Conservation (phyloP, 2,113 vertebrate genomes). For the Sus scrofa region DNA sequence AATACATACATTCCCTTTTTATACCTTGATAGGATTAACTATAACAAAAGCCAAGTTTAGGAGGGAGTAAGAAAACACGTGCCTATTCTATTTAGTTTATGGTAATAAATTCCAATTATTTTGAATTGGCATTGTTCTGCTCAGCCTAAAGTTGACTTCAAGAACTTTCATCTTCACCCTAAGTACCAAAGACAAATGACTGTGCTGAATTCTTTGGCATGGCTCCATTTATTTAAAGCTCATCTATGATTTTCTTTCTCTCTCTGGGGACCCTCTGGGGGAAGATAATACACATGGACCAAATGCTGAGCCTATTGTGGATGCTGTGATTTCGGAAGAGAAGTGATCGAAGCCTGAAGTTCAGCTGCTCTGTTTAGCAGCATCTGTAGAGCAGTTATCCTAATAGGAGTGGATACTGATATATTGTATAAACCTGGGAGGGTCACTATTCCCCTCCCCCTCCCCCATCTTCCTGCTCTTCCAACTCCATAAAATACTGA, state of each 20-base stretch:
- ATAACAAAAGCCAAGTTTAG: conserved; percentile 7
- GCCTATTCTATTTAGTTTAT: conserved; percentile 29
- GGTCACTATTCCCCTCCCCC: fast-evolving
- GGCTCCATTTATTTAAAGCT: conserved; percentile 33
- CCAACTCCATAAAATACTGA: not conserved
- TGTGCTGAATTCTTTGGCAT: not conserved
- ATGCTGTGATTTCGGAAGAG: not conserved
- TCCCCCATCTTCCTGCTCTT: fast-evolving
- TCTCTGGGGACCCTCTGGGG: not conserved
- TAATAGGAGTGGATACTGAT: fast-evolving
- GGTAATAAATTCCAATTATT: conserved; percentile 74
- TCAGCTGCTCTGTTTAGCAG: not conserved
- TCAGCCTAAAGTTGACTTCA: conserved; percentile 22
- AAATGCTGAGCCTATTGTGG: not conserved
- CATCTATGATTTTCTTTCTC: not conserved
- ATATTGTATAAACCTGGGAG: not conserved
- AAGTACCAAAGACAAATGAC: conserved; percentile 63
- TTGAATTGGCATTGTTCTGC: conserved; percentile 56
- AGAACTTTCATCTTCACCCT: conserved; percentile 32
- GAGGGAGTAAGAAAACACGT: not conserved
- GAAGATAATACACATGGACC: not conserved
- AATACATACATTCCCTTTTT: not conserved
- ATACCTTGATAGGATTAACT: not conserved
- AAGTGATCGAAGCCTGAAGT: not conserved
- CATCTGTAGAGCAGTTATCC: conserved; percentile 35